Percentiles rank a stretch among this genome's conserved stretches.
Evolutionary conservation across 1,140 invertebrate genomes (phyloP).

Genomic region (Plectrocnemia conspersa): DNA sequence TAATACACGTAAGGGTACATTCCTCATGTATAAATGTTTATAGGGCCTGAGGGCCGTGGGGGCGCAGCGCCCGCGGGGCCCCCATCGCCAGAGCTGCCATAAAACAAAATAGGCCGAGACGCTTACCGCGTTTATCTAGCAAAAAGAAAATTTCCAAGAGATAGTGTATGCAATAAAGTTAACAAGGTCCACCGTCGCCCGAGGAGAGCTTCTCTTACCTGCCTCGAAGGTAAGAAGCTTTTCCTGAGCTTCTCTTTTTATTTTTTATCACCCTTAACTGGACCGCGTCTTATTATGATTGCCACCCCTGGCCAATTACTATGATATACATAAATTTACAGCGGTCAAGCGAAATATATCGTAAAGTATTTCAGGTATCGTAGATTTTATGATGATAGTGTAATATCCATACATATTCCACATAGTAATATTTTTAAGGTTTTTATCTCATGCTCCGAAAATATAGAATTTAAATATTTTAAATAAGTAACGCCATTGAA

Average conservation of each 20-base stretch:
- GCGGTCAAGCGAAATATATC: too few relatives aligned
- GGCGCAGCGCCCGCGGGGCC: neutral
- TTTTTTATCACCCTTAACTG: too few relatives aligned
- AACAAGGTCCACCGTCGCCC: conserved; percentile 27
- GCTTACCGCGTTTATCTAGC: conserved; percentile 32
- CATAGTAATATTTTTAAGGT: too few relatives aligned
- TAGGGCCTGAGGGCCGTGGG: neutral
- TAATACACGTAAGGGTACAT: conserved; percentile 28
- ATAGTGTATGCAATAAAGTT: conserved; percentile 34
- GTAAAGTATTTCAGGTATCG: too few relatives aligned
- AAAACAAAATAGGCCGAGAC: conserved; percentile 33
- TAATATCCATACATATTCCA: too few relatives aligned
- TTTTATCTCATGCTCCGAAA: too few relatives aligned
- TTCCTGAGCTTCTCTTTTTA: too few relatives aligned
- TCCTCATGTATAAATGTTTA: conserved; percentile 29
- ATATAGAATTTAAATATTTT: too few relatives aligned
- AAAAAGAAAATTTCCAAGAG: conserved; percentile 30
- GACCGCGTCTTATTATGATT: neutral
- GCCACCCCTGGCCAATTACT: neutral
- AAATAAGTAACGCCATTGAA: too few relatives aligned
- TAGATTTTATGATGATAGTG: too few relatives aligned
- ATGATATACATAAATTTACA: too few relatives aligned
- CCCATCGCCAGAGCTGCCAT: conserved; percentile 6
- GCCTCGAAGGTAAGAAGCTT: neutral
- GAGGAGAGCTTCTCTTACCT: neutral